Evolutionary conservation across 2,888 invertebrate species (phyloP), one percentile per base, ranked within the genome.

Genomic region (Agrilus mali): DNA sequence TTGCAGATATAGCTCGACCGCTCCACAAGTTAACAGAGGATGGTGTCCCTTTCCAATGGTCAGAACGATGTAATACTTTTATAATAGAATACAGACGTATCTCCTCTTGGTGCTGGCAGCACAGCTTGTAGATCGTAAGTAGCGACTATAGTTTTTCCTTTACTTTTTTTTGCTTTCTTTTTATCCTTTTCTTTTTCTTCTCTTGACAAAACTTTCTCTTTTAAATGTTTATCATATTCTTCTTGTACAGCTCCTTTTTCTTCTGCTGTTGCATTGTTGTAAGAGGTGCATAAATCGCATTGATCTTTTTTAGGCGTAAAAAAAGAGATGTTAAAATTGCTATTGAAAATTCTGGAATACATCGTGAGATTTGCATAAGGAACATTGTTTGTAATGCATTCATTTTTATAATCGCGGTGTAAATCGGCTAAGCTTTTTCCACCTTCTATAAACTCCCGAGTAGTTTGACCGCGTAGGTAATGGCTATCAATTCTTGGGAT

Each of bases 401-500:
- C 34, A 20, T 14, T 14, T 37, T 49, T 47, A 44, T 57, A 55
- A 47, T 56, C 45, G 27, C 55, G 37, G 40, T 57, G 50, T 31
- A 57, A 36, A 16, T 44, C 39, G 13, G 53, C 48, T 12, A 57
- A 35, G 10, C 48, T 47, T 39, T 50, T 47, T 12, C 55, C 51
- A 7, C 55, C 57, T 36, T 55, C 55, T 45, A 56, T 53, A 34
- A 48, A 57, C 38, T 56, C 51, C 31, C 49, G 44, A 10, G 27
- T 49, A 5, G 53, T 48, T 16, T 51, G 47, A 14, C 49, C 43
- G 8, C 53, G 33, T 12, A 52, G 47, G 39, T 58, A 55, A 42
- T 57, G 55, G 33, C 53, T 52, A 43, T 56, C 55, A 33, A 58
- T 53, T 38, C 54, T 36, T 16, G 55, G 53, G 32, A 57, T 56